Evolutionary conservation across 2,888 invertebrate genomes (phyloP).

Genomic region (Lasioglossum villosulum): DNA sequence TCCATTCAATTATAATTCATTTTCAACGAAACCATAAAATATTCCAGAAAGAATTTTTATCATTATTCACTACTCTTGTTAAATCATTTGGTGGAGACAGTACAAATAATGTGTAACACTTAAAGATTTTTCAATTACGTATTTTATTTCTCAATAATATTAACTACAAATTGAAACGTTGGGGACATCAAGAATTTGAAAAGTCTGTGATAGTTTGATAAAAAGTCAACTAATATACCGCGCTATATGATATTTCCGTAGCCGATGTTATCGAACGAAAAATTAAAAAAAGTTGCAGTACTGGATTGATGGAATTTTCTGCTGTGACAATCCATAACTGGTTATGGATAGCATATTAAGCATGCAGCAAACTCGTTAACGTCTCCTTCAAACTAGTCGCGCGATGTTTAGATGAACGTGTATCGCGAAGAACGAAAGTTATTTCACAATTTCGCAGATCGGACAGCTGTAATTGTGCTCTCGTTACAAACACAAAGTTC

Average conservation of each 20-base stretch:
- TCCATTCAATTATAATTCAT: no score
- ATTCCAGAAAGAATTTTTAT: no score
- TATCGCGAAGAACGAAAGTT: neutral
- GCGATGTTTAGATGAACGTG: neutral
- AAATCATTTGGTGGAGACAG: no score
- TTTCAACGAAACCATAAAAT: no score
- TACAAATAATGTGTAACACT: no score
- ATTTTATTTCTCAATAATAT: neutral
- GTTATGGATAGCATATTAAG: neutral
- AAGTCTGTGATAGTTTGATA: neutral
- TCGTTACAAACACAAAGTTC: constrained; percentile 12
- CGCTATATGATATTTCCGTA: neutral
- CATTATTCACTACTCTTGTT: no score
- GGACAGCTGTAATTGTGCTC: constrained; percentile 12
- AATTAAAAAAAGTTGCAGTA: neutral
- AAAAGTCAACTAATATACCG: neutral
- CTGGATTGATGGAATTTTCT: neutral
- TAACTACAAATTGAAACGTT: neutral
- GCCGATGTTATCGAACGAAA: neutral
- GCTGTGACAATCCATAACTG: neutral
- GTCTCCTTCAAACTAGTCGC: neutral
- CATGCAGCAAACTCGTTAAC: neutral
- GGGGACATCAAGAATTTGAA: neutral
- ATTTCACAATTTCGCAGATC: neutral
- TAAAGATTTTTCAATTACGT: no score